Percentiles rank a stretch among this genome's conserved stretches.
phyloP scores from a whole-genome alignment of 2,113 vertebrate genomes.

The Burhinus bistriatus region DNA sequence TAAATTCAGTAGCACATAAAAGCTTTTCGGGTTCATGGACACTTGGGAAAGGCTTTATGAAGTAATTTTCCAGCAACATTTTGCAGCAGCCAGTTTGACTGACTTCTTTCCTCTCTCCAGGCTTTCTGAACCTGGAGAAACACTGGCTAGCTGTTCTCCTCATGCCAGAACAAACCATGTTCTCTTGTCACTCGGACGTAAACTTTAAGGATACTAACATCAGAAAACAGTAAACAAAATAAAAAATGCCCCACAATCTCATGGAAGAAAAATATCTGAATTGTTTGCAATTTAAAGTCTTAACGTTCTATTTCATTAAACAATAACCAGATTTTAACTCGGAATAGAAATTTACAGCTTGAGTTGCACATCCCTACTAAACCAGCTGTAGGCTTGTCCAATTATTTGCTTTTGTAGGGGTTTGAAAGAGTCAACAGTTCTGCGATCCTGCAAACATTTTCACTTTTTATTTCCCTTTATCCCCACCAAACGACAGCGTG shows the following conservation, averaged over 20 bases:
- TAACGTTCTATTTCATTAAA: constrained; percentile 18
- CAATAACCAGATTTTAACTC: constrained; percentile 2
- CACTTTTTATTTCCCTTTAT: background rate
- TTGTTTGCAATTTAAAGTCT: background rate
- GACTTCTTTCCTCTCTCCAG: background rate
- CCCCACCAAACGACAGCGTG: background rate
- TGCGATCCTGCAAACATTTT: background rate
- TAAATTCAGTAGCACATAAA: background rate
- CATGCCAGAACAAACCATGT: background rate
- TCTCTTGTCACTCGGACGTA: background rate
- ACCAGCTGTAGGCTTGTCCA: background rate
- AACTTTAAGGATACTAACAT: background rate
- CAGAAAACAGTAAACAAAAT: background rate
- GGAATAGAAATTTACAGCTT: background rate
- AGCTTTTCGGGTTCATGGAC: background rate
- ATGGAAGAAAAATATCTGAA: constrained; percentile 2
- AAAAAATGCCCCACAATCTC: background rate
- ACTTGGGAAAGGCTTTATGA: background rate
- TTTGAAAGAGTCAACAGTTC: background rate
- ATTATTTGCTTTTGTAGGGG: background rate
- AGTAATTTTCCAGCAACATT: background rate
- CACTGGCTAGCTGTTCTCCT: background rate
- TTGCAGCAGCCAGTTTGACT: background rate
- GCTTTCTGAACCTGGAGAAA: background rate
- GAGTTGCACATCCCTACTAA: background rate